These are phyloP conservation scores for Gymnogyps californianus DNA, from an alignment of 2,113 vertebrate species.

Conservation along the genomic window DNA sequence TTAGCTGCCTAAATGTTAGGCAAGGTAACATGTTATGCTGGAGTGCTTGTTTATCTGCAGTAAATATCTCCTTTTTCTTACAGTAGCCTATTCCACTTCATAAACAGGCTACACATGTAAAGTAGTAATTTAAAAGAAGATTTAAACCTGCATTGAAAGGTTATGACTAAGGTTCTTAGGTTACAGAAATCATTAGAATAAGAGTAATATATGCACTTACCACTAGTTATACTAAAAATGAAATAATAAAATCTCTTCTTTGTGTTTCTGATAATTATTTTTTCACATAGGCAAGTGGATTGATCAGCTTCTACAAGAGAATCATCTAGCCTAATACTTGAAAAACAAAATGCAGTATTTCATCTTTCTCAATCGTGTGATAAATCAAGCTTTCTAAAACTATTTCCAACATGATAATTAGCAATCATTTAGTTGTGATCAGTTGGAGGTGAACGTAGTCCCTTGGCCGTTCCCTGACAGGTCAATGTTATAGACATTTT, in stretches of 20 bases:
- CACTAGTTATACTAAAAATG: neutral
- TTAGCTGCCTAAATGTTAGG: neutral
- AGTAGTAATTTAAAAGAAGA: neutral
- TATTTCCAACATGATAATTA: neutral
- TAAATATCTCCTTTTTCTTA: neutral
- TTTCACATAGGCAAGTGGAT: neutral
- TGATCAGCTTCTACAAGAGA: neutral
- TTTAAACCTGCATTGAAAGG: neutral
- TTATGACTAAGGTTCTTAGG: neutral
- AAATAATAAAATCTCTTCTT: neutral
- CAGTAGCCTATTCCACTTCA: neutral
- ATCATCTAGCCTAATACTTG: neutral
- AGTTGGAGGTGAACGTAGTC: neutral
- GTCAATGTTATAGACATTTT: neutral
- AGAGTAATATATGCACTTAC: neutral
- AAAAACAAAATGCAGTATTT: neutral
- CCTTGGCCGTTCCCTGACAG: neutral
- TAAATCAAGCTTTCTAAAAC: neutral
- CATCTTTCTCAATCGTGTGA: neutral
- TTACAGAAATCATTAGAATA: neutral
- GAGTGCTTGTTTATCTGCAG: neutral
- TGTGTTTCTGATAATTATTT: neutral
- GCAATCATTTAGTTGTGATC: neutral
- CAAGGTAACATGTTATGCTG: neutral
- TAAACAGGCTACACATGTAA: neutral